Conservation (phyloP, 1,140 invertebrate species). For the Philotrypesis tridentata region DNA sequence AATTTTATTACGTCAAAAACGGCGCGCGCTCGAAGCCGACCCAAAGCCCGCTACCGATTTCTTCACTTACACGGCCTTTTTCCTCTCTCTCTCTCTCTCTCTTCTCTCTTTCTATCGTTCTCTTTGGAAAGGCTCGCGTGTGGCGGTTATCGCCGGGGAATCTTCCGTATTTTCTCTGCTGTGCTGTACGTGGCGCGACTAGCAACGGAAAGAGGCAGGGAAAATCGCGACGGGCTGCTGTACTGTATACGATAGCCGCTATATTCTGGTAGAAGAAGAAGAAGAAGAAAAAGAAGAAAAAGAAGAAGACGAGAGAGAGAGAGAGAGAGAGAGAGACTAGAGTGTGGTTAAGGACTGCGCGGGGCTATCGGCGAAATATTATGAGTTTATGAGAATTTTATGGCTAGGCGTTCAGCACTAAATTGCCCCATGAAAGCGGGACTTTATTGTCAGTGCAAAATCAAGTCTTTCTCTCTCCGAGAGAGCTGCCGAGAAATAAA, state of each 20-base stretch:
- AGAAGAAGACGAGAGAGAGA: constrained; percentile 1
- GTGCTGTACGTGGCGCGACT: constrained; percentile 49
- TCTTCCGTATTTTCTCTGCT: constrained; percentile 28
- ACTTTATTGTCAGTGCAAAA: constrained; percentile 50
- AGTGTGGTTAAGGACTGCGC: constrained; percentile 3
- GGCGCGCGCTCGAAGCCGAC: not conserved
- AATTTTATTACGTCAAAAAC: constrained; percentile 38
- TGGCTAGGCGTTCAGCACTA: constrained; percentile 39
- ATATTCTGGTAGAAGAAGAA: not conserved
- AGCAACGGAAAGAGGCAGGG: not conserved
- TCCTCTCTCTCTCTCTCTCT: not conserved
- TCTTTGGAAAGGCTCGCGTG: not conserved
- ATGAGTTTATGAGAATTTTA: constrained; percentile 52
- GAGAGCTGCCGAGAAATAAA: constrained; percentile 36
- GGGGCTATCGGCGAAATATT: constrained; percentile 51
- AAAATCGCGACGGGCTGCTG: not conserved
- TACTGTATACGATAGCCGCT: not conserved
- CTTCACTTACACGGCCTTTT: constrained; percentile 25
- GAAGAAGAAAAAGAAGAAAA: constrained; percentile 4
- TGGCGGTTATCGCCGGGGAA: constrained; percentile 1
- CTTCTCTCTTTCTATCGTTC: no score
- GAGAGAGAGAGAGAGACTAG: constrained; percentile 27
- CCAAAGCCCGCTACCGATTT: constrained; percentile 10
- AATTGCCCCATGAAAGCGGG: constrained; percentile 50
- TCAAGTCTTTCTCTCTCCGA: constrained; percentile 12